Percentiles rank a stretch among this genome's conserved stretches.
Conservation (phyloP, 1,140 invertebrate genomes). For the Drosophila tristis region DNA sequence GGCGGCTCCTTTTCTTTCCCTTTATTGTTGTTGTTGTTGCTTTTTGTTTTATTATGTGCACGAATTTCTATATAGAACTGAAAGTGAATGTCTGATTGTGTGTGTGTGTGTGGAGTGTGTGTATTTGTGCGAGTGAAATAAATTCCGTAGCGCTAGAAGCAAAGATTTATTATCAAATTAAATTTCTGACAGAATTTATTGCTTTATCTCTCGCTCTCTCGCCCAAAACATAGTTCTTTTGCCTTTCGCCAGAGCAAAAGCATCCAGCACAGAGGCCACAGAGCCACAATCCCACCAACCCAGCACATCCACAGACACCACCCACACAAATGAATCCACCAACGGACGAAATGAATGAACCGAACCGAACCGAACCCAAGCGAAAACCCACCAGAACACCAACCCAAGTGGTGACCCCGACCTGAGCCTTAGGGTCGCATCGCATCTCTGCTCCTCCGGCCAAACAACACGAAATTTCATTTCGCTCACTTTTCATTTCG, state of each 20-base stretch:
- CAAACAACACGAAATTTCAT: slow-evolving; percentile 59
- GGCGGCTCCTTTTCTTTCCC: slow-evolving; percentile 40
- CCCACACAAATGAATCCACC: slow-evolving; percentile 48
- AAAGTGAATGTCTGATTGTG: slow-evolving; percentile 11
- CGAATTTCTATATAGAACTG: slow-evolving; percentile 73
- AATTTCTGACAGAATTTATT: slow-evolving; percentile 85
- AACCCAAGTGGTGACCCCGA: slow-evolving; percentile 59
- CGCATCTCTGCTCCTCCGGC: slow-evolving; percentile 35
- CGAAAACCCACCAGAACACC: slow-evolving; percentile 26
- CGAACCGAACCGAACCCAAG: neutral
- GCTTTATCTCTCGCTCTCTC: slow-evolving; percentile 78
- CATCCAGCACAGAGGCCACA: slow-evolving; percentile 18
- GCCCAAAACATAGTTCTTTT: slow-evolving; percentile 84
- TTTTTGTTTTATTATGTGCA: slow-evolving; percentile 83
- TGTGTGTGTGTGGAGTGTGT: slow-evolving; percentile 48
- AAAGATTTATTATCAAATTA: slow-evolving; percentile 85
- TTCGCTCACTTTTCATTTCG: slow-evolving; percentile 36
- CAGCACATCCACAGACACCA: slow-evolving; percentile 35
- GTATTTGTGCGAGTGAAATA: slow-evolving; percentile 77
- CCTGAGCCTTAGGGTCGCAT: slow-evolving; percentile 33
- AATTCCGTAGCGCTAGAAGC: slow-evolving; percentile 84
- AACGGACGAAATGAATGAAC: slow-evolving; percentile 31
- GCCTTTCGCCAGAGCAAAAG: slow-evolving; percentile 62
- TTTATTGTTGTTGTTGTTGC: slow-evolving; percentile 50
- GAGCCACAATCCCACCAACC: slow-evolving; percentile 26